These are phyloP conservation scores for Edolisoma coerulescens DNA, from an alignment of 2,113 vertebrate species.

Conservation along the genomic window DNA sequence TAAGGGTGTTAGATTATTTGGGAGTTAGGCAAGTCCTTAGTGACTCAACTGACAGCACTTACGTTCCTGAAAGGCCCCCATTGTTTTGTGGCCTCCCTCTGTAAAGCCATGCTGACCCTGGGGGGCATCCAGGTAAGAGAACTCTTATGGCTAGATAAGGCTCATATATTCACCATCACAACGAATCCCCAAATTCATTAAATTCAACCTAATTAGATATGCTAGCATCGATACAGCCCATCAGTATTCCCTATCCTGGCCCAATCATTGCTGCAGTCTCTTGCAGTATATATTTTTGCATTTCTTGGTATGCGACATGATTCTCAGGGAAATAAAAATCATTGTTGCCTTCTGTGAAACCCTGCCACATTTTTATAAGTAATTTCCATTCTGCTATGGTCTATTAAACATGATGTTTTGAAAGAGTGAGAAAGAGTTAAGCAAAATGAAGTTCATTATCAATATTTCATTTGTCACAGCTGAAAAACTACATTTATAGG, in stretches of 20 bases:
- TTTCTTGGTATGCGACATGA: neutral
- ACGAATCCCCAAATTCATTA: neutral
- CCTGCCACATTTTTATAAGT: neutral
- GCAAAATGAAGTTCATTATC: slow-evolving; percentile 42
- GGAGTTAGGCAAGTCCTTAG: neutral
- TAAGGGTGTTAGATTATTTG: neutral
- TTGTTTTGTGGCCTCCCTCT: neutral
- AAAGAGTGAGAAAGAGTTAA: slow-evolving; percentile 43
- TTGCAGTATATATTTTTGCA: neutral
- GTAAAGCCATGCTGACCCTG: neutral
- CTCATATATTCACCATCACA: neutral
- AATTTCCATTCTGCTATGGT: slow-evolving; percentile 12
- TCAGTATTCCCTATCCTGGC: neutral
- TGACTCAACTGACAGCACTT: neutral
- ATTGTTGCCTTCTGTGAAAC: slow-evolving; percentile 9
- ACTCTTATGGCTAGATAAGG: neutral
- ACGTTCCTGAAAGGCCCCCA: neutral
- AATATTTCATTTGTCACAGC: slow-evolving; percentile 64
- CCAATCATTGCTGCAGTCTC: neutral
- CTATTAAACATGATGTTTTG: neutral
- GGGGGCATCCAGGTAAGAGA: neutral
- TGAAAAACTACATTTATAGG: slow-evolving; percentile 41
- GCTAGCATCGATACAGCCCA: neutral
- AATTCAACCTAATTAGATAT: neutral
- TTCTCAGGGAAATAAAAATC: neutral